Conservation (phyloP, 2,797 vertebrate species). For the Miopithecus talapoin region DNA sequence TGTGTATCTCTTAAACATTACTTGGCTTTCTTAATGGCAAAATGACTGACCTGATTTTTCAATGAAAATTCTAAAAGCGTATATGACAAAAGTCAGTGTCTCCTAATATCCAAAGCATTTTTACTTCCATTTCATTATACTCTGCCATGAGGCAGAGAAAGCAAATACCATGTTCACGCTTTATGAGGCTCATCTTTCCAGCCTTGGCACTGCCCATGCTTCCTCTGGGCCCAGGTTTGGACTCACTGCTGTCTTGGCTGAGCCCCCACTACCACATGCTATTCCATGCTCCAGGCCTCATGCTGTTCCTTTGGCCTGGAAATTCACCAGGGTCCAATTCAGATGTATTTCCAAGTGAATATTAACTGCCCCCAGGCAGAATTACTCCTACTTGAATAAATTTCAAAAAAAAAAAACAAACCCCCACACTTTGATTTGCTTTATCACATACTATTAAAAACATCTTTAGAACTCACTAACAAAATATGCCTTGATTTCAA, state of each 20-base stretch:
- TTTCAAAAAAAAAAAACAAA: not conserved
- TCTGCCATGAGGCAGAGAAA: not conserved
- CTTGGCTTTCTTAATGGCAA: not conserved
- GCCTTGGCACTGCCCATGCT: not conserved
- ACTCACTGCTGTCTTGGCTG: not conserved
- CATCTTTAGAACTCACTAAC: not conserved
- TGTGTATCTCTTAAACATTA: not conserved
- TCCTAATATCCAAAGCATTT: not conserved
- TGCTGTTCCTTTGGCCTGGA: not conserved
- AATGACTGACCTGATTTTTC: not conserved
- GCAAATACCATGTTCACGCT: not conserved
- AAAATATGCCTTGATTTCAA: conserved; percentile 16
- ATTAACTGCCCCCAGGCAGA: not conserved
- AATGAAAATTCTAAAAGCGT: not conserved
- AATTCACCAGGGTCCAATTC: not conserved
- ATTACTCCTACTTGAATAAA: not conserved
- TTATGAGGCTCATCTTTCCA: not conserved
- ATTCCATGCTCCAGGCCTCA: not conserved
- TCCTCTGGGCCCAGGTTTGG: not conserved
- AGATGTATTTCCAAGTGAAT: not conserved
- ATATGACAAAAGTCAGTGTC: not conserved
- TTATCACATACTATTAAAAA: not conserved
- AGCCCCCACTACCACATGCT: not conserved
- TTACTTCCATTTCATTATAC: not conserved
- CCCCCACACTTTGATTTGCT: not conserved